phyloP scores from a whole-genome alignment of 2,797 vertebrate species.

The Phataginus tricuspis region DNA sequence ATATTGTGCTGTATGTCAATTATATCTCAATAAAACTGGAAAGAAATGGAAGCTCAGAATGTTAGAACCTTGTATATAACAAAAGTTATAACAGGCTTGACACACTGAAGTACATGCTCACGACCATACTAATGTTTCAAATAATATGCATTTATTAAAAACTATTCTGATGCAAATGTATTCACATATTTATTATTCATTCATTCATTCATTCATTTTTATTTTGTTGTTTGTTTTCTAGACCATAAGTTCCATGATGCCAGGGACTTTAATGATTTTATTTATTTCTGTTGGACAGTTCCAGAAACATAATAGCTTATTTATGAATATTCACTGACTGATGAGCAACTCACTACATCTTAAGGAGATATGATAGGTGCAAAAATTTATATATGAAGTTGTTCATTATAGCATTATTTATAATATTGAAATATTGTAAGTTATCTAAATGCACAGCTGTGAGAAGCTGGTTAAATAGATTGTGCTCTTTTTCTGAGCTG shows the following conservation, averaged over 20 bases:
- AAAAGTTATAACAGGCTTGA: neutral
- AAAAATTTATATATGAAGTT: neutral
- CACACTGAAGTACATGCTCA: neutral
- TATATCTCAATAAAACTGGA: neutral
- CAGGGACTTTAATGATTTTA: neutral
- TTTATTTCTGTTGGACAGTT: neutral
- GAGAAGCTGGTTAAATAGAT: neutral
- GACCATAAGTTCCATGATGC: neutral
- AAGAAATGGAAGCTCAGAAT: neutral
- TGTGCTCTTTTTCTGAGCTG: neutral
- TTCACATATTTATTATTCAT: neutral
- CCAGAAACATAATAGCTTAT: neutral
- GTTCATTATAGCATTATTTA: neutral
- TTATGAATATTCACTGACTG: neutral
- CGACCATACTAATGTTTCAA: neutral
- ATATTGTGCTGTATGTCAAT: neutral
- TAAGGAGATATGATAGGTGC: neutral
- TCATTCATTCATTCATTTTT: neutral
- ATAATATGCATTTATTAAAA: neutral
- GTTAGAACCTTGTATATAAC: neutral
- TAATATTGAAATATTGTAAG: neutral
- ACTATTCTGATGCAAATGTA: neutral
- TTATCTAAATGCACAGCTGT: neutral
- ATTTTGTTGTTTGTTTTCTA: neutral
- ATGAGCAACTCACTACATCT: neutral